phyloP scores from a whole-genome alignment of 2,797 vertebrate genomes.

The Platyrinchus mystaceus region DNA sequence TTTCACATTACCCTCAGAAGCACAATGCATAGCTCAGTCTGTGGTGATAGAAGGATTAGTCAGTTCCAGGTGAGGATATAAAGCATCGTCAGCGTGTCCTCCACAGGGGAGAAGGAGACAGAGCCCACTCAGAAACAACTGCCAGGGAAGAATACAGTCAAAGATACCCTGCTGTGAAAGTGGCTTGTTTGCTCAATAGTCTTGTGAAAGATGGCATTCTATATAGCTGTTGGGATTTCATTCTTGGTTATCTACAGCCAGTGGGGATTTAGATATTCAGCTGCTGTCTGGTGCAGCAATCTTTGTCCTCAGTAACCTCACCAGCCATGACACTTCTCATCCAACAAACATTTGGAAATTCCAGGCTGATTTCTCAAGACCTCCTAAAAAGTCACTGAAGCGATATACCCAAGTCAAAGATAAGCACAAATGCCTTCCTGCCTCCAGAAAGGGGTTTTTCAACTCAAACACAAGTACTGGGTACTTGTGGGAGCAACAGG shows the following conservation, averaged over 20 bases:
- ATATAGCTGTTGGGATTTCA: background rate
- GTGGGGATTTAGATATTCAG: background rate
- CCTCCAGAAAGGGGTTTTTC: background rate
- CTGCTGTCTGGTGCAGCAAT: background rate
- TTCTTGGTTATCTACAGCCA: background rate
- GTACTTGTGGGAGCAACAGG: background rate
- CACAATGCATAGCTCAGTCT: background rate
- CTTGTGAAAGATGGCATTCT: conserved; percentile 7
- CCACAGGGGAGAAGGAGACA: background rate
- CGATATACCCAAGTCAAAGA: background rate
- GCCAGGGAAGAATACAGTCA: background rate
- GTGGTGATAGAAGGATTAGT: background rate
- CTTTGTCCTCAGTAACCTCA: background rate
- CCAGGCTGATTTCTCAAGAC: conserved; percentile 32
- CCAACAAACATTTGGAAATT: conserved; percentile 11
- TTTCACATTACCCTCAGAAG: background rate
- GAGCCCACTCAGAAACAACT: background rate
- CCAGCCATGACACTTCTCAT: background rate
- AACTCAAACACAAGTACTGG: background rate
- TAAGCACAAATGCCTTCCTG: background rate
- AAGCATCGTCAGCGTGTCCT: background rate
- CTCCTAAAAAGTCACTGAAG: conserved; percentile 27
- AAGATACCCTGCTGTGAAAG: background rate
- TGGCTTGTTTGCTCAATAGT: conserved; percentile 23
- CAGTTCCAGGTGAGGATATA: background rate